Conservation (phyloP, 1,140 invertebrate genomes). For the Drosophila pectinifera region DNA sequence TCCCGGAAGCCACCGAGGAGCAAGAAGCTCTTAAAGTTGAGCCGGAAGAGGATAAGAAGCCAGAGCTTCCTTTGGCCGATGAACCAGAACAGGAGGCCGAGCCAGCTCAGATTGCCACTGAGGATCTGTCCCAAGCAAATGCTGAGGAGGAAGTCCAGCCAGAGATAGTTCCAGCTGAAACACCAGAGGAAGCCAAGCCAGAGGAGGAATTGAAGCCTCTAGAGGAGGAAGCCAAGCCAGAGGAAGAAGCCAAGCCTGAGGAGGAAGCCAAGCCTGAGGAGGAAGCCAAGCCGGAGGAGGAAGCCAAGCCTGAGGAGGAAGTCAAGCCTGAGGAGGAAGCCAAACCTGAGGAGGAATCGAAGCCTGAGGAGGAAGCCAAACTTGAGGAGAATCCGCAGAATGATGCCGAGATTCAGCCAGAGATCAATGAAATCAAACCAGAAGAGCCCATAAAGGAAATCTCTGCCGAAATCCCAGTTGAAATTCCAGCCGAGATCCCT, state of each 20-base stretch:
- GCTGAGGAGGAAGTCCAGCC: neutral
- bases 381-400: constrained; percentile 14
- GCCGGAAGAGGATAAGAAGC: constrained; percentile 5
- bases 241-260: constrained; percentile 1
- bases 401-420: constrained; percentile 25
- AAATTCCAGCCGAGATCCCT: neutral
- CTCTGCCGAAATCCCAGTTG: neutral
- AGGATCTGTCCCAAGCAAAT: neutral
- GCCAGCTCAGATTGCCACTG: constrained; percentile 6
- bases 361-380: neutral
- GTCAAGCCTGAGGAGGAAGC: neutral
- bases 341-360: constrained; percentile 7
- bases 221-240: constrained; percentile 4
- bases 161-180: constrained; percentile 4
- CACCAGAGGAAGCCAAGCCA: neutral
- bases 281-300: constrained; percentile 10
- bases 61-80: constrained; percentile 23
- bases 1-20: constrained; percentile 15
- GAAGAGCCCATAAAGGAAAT: constrained; percentile 5
- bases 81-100: constrained; percentile 5
- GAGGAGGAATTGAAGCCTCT: constrained; percentile 2
- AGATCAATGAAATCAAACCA: neutral
- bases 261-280: constrained; percentile 13
- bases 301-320: constrained; percentile 19
- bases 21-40: constrained; percentile 1